Evolutionary conservation across 2,888 invertebrate species (phyloP).

Genomic region (Sinopyrophorus schimmeli): DNA sequence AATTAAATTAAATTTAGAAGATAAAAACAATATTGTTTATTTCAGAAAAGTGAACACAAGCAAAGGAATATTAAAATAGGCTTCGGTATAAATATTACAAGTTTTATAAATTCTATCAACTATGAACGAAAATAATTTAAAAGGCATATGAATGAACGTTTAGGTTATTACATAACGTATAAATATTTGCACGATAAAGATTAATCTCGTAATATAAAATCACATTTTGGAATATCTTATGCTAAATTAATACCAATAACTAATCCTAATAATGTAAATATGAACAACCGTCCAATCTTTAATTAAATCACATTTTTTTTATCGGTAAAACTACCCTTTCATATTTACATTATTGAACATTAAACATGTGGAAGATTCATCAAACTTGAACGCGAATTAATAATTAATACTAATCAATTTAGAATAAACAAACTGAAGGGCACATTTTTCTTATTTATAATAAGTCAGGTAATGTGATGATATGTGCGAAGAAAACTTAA

Average conservation of each 20-base stretch:
- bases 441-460: constrained; percentile 11
- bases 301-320: not conserved
- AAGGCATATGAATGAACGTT: not conserved
- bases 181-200: constrained; percentile 30
- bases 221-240: constrained; percentile 25
- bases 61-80: constrained; percentile 24
- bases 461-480: constrained; percentile 20
- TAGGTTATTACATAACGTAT: constrained; percentile 7
- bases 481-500: constrained; percentile 22
- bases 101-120: constrained; percentile 3
- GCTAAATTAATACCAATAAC: constrained; percentile 14
- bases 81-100: constrained; percentile 24
- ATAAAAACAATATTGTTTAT: constrained; percentile 25
- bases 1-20: no score
- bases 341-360: constrained; percentile 17
- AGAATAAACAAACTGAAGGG: constrained; percentile 7
- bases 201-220: constrained; percentile 31
- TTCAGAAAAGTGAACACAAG: constrained; percentile 28
- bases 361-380: constrained; percentile 23
- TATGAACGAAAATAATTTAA: constrained; percentile 1
- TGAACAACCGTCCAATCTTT: constrained; percentile 8
- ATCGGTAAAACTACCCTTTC: not conserved
- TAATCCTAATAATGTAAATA: constrained; percentile 19
- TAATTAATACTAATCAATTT: not conserved
- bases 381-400: constrained; percentile 7